Conservation (phyloP, 2,888 invertebrate genomes). For the Lasioglossum calceatum region DNA sequence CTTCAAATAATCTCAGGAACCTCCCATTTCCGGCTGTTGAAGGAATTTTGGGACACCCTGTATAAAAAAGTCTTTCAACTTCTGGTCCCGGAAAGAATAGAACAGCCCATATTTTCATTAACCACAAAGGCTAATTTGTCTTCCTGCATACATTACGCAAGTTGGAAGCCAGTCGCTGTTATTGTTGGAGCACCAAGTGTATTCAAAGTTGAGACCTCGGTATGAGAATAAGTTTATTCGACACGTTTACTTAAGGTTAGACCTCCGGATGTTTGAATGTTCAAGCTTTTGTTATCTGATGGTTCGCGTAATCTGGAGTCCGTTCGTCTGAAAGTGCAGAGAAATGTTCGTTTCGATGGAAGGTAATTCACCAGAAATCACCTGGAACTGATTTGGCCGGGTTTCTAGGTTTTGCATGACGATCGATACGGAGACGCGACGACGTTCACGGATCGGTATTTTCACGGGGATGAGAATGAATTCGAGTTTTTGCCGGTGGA, state of each 20-base stretch:
- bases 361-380: neutral
- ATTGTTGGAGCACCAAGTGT: too few species aligned
- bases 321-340: neutral
- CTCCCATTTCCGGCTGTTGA: too few species aligned
- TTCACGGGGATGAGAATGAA: constrained; percentile 26
- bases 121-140: too few species aligned
- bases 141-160: too few species aligned
- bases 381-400: neutral
- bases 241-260: too few species aligned
- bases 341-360: neutral
- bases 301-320: neutral
- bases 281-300: neutral
- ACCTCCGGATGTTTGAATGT: neutral
- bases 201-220: too few species aligned
- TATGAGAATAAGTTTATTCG: too few species aligned
- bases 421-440: neutral
- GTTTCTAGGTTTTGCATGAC: neutral
- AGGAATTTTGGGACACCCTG: too few species aligned
- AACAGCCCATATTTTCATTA: too few species aligned
- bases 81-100: neutral
- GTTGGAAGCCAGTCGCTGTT: too few species aligned
- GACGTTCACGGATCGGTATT: constrained; percentile 46
- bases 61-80: too few species aligned
- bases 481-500: constrained; percentile 31
- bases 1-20: too few species aligned